phyloP scores from a whole-genome alignment of 2,797 vertebrate species.

The Oophaga sylvatica region DNA sequence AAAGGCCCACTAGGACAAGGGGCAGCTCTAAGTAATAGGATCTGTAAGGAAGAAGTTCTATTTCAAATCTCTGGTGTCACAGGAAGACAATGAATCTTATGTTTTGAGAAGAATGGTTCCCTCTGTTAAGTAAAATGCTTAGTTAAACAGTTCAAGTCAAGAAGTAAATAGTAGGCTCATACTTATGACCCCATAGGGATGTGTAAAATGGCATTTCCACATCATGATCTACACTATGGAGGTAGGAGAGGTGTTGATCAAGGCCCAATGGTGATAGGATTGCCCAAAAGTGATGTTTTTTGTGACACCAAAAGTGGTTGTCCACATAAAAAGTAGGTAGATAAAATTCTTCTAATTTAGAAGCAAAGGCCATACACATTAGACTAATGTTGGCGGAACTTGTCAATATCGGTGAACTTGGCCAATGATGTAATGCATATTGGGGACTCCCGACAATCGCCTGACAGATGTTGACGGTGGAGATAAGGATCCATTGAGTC shows the following conservation, averaged over 20 bases:
- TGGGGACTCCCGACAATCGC: no score
- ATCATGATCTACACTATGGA: background rate
- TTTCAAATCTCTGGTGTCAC: background rate
- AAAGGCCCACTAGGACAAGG: conserved; percentile 3
- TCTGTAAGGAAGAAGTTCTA: background rate
- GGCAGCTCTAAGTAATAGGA: background rate
- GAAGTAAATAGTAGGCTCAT: background rate
- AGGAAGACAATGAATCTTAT: conserved; percentile 5
- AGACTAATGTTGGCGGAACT: no score
- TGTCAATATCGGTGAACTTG: no score
- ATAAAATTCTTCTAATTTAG: background rate
- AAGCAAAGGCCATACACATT: background rate
- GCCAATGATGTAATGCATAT: no score
- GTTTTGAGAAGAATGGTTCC: background rate
- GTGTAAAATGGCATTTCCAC: background rate
- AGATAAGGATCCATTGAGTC: no score
- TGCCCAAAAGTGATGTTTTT: background rate
- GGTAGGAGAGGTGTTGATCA: background rate
- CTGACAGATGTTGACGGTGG: no score
- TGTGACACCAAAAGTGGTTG: background rate
- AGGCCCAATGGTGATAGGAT: background rate
- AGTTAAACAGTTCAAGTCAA: conserved; percentile 24
- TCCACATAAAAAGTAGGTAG: background rate
- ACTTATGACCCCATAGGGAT: background rate
- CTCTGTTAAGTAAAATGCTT: background rate